Conservation (phyloP, 2,113 vertebrate species). For the Seriola dumerili region DNA sequence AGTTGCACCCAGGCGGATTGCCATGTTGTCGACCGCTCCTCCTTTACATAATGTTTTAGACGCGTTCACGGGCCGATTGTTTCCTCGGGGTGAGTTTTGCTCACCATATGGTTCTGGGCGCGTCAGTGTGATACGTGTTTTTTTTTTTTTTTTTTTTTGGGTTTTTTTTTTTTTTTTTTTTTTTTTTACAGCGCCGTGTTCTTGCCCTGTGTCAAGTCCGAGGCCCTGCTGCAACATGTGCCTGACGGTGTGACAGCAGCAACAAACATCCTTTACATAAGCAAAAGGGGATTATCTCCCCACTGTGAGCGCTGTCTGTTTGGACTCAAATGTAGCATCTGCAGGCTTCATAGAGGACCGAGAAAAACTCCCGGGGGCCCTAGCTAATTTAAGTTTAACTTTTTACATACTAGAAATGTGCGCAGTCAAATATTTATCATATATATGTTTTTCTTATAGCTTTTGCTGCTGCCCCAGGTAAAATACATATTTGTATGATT, state of each 20-base stretch:
- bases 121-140: slow-evolving; percentile 66
- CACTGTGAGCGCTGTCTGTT: not conserved
- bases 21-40: slow-evolving; percentile 7
- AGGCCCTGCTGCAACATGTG: slow-evolving; percentile 78
- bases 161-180: too few species aligned
- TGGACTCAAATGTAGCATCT: not conserved
- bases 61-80: not conserved
- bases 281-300: not conserved
- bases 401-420: not conserved
- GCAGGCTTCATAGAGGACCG: not conserved
- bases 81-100: not conserved
- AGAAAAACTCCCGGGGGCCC: not conserved
- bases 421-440: not conserved
- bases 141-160: too few species aligned
- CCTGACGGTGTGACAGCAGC: slow-evolving; percentile 59
- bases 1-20: not conserved
- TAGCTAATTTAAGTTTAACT: not conserved
- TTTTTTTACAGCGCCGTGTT: slow-evolving; percentile 14
- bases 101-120: slow-evolving; percentile 38
- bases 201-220: not conserved
- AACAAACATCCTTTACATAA: slow-evolving; percentile 36
- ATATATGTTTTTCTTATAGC: not conserved
- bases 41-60: fast-evolving
- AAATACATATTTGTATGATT: not conserved
- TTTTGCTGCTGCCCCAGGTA: not conserved